A percentile compares a stretch with the other conserved stretches of the same genome.
phyloP scores from a whole-genome alignment of 2,888 invertebrate genomes.

The Protophormia terraenovae region DNA sequence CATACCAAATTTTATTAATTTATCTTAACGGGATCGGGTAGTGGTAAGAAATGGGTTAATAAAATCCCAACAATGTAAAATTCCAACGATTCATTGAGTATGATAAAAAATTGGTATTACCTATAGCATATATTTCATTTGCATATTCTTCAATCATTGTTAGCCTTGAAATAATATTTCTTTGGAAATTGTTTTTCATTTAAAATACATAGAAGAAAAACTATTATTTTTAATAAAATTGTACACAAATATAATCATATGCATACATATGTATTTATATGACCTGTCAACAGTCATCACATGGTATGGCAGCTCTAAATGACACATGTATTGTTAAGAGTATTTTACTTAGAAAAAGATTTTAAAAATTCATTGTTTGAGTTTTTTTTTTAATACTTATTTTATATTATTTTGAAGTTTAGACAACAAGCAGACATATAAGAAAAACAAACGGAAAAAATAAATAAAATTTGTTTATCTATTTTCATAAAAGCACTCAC shows the following conservation, averaged over 20 bases:
- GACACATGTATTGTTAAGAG: slow-evolving; percentile 7
- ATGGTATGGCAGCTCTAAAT: slow-evolving; percentile 2
- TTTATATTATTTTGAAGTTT: slow-evolving; percentile 6
- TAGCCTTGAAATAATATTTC: too few relatives aligned
- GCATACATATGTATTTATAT: background rate
- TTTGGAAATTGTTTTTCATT: too few relatives aligned
- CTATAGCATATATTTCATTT: too few relatives aligned
- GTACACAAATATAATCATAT: background rate
- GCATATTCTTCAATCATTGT: too few relatives aligned
- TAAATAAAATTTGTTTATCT: slow-evolving; percentile 1
- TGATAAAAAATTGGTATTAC: too few relatives aligned
- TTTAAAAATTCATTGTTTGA: background rate
- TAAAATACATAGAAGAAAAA: too few relatives aligned
- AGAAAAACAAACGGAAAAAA: background rate
- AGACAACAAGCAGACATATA: slow-evolving; percentile 19
- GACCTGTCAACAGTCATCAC: slow-evolving; percentile 22
- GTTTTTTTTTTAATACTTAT: background rate
- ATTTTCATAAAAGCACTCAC: background rate
- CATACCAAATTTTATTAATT: too few relatives aligned
- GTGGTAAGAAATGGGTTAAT: too few relatives aligned
- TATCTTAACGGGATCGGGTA: too few relatives aligned
- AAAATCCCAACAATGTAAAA: too few relatives aligned
- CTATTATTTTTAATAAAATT: background rate
- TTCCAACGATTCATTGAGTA: too few relatives aligned
- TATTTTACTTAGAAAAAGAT: background rate